Evolutionary conservation across 2,888 invertebrate species (phyloP).

Genomic region (Metallyticus violacea): DNA sequence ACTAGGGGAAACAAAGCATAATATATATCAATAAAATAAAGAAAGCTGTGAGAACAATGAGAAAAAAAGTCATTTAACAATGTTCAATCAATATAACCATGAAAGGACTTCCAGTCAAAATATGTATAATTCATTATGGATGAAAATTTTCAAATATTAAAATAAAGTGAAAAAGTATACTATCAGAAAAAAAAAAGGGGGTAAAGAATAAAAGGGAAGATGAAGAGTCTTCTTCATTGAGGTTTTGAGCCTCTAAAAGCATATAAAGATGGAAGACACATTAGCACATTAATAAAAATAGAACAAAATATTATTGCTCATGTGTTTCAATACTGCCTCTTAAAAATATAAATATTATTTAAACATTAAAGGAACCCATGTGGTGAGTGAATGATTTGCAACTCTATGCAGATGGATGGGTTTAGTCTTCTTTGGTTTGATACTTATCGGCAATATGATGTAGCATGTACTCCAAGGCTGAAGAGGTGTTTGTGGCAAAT

Average conservation of each 20-base stretch:
- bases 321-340: constrained; percentile 4
- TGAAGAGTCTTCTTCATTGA: not conserved
- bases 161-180: not conserved
- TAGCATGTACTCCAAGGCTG: constrained; percentile 46
- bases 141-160: not conserved
- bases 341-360: constrained; percentile 8
- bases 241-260: not conserved
- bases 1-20: not conserved
- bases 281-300: too few species aligned
- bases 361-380: constrained; percentile 12
- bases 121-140: not conserved
- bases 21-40: not conserved
- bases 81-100: not conserved
- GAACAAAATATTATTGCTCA: not conserved
- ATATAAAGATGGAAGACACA: too few species aligned
- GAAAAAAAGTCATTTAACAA: too few species aligned
- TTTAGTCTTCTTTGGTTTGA: constrained; percentile 18
- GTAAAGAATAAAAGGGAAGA: not conserved
- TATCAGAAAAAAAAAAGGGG: not conserved
- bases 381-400: not conserved
- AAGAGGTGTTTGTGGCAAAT: constrained; percentile 44
- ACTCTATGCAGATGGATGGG: not conserved
- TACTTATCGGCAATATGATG: constrained; percentile 46
- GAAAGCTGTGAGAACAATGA: not conserved
- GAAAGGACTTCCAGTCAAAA: not conserved